Percentiles rank a stretch among this genome's conserved stretches.
phyloP scores from a whole-genome alignment of 1,140 invertebrate species.

The Ceratina calcarata region DNA sequence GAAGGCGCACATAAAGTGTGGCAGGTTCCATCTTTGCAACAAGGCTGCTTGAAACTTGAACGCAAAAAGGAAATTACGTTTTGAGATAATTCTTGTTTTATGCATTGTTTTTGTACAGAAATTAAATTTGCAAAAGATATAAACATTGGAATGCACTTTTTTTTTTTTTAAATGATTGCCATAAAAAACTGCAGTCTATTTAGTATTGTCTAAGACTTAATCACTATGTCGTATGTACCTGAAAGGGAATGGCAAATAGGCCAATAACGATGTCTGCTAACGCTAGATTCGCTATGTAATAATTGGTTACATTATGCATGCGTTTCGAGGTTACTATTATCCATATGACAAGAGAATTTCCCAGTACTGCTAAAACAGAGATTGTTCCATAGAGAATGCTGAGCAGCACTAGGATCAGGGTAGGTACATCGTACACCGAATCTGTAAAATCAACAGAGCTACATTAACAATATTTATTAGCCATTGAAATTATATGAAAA shows the following conservation, averaged over 20 bases:
- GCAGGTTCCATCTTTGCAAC: constrained; percentile 90
- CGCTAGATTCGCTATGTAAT: constrained; percentile 90
- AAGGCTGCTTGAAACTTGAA: constrained; percentile 90
- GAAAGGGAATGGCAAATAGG: constrained; percentile 90
- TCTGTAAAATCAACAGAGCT: constrained; percentile 44
- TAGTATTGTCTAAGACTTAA: too few species aligned
- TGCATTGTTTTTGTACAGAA: neutral
- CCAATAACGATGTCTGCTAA: constrained; percentile 90
- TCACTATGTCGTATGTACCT: constrained; percentile 77
- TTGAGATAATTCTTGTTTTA: too few species aligned
- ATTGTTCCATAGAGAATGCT: constrained; percentile 91
- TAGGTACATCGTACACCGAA: constrained; percentile 86
- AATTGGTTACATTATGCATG: constrained; percentile 92
- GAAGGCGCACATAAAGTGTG: constrained; percentile 90
- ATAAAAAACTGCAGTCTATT: too few species aligned
- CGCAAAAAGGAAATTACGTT: too few species aligned
- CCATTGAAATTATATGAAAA: too few species aligned
- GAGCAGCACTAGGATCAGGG: constrained; percentile 86
- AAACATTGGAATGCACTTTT: too few species aligned
- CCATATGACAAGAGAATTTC: constrained; percentile 91
- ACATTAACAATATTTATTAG: too few species aligned
- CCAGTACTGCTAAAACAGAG: constrained; percentile 89
- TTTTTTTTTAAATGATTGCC: too few species aligned
- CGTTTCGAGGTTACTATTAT: constrained; percentile 86
- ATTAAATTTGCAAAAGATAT: too few species aligned